Evolutionary conservation across 2,113 vertebrate genomes (phyloP), one percentile per base, ranked within the genome.

Genomic region (human (Homo sapiens)): DNA sequence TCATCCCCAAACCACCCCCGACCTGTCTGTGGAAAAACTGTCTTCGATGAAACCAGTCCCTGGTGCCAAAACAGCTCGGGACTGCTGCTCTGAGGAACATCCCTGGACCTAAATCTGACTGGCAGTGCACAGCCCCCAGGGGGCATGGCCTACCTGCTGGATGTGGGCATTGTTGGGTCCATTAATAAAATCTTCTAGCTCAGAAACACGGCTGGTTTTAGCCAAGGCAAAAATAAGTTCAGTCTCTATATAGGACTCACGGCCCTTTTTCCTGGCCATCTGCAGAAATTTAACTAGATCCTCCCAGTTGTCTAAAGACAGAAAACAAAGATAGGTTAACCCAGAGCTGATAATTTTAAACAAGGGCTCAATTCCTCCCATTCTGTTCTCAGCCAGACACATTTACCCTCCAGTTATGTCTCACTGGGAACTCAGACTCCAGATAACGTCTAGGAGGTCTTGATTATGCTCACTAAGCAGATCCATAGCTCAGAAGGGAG

Each of bases 191-290:
- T 99, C 99, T 90, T 99, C 99, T 92, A 99, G 98, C 97, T 99
- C 99, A 38, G 99, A 99, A 23, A 99, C 98, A 82, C 99, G 99
- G 95, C 99, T 99, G 0, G 99, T 99, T 99, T 99, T 99, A 50
- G 99, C 99, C 89, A 99, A 98, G 68, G 99, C 99, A 98, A 99
- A 99, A 98, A 99, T 99, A 89, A 99, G 99, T 98, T 99, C 99
- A 0, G 99, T 99, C 98, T 99, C 99, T 72, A 99, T 99, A 0
- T 99, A 99, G 4, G 99, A 99, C 96, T 99, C 99, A 89, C 98
- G 98, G 20, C 99, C 99, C 96, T 99, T 99, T 98, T 99, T 99
- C 79, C 99, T 99, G 95, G 99, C 99, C 99, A 99, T 99, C 96
- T 99, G 99, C 52, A 99, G 98, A 98, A 99, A 99, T 97, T 99